These are phyloP conservation scores for Mastomys coucha DNA, from an alignment of 2,113 vertebrate species.

Conservation along the genomic window DNA sequence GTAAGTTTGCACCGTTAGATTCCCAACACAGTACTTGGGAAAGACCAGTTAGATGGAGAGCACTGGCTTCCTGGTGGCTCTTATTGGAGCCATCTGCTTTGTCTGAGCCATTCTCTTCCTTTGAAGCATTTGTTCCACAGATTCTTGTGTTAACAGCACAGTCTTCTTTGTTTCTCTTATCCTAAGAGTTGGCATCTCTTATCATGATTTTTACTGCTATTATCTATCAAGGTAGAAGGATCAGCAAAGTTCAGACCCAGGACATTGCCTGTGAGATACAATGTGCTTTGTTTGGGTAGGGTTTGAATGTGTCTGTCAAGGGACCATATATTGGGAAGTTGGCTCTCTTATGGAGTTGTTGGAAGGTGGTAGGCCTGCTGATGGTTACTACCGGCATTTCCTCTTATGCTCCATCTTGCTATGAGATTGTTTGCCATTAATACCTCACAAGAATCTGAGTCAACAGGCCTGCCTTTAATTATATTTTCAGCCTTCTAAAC, in stretches of 20 bases:
- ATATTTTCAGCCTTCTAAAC: neutral
- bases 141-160: neutral
- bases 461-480: no score
- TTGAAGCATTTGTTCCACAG: neutral
- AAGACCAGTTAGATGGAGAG: neutral
- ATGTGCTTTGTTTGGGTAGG: neutral
- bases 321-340: neutral
- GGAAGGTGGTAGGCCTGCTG: neutral
- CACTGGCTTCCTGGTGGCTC: neutral
- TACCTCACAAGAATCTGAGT: neutral
- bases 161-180: neutral
- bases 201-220: slow-evolving; percentile 3
- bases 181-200: neutral
- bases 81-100: neutral
- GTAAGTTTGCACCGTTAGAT: neutral
- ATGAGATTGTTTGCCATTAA: neutral
- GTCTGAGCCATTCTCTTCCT: neutral
- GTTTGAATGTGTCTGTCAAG: neutral
- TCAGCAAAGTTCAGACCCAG: neutral
- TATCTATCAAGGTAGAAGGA: neutral
- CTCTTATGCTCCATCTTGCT: no score
- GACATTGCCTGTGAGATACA: neutral
- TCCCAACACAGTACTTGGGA: neutral
- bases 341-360: neutral
- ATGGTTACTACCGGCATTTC: rapidly evolving